phyloP scores from a whole-genome alignment of 2,797 vertebrate species.

The Poecilia gillii region DNA sequence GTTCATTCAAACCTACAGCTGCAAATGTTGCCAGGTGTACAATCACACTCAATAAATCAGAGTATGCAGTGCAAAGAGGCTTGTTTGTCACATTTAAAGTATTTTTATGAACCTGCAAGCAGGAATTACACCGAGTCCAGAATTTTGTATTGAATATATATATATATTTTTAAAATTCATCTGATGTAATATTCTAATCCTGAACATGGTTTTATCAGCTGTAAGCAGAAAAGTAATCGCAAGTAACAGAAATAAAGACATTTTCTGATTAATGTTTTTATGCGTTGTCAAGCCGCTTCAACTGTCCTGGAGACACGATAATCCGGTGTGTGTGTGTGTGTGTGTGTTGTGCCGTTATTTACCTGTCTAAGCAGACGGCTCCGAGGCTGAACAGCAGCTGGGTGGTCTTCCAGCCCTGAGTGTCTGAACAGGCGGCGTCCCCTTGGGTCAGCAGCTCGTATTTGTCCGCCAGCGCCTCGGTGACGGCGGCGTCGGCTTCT shows the following conservation, averaged over 20 bases:
- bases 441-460: constrained; percentile 83
- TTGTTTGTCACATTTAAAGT: too few relatives aligned
- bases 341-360: neutral
- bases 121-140: too few relatives aligned
- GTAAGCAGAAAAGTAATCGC: neutral
- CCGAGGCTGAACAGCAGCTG: constrained; percentile 96
- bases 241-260: neutral
- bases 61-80: neutral
- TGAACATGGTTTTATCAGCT: neutral
- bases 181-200: neutral
- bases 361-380: constrained; percentile 97
- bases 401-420: constrained; percentile 93
- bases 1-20: too few relatives aligned
- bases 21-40: neutral
- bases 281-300: neutral
- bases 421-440: constrained; percentile 77
- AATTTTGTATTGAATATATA: too few relatives aligned
- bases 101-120: too few relatives aligned
- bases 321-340: too few relatives aligned
- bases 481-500: constrained; percentile 90
- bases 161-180: neutral
- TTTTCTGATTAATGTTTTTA: neutral
- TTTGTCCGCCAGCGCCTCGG: constrained; percentile 90
- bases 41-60: neutral
- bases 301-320: too few relatives aligned